phyloP scores from a whole-genome alignment of 2,113 vertebrate species.

The Rhagologus leucostigma region DNA sequence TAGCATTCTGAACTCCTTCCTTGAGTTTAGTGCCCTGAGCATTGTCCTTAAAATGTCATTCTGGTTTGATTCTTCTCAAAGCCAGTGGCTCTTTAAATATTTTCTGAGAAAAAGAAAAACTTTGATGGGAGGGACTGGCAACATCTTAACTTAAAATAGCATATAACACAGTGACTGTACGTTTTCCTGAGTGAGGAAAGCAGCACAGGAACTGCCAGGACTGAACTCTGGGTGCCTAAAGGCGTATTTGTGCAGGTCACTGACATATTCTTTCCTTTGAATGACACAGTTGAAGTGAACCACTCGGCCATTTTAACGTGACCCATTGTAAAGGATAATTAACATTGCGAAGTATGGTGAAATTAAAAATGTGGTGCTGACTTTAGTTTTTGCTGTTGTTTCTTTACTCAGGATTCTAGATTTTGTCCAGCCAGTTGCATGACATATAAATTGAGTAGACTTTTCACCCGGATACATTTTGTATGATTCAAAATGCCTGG shows the following conservation, averaged over 20 bases:
- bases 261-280: neutral
- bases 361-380: neutral
- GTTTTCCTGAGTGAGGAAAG: neutral
- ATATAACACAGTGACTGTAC: neutral
- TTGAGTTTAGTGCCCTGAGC: neutral
- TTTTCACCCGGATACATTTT: neutral
- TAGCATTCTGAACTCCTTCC: neutral
- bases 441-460: neutral
- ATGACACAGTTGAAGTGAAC: neutral
- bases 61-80: neutral
- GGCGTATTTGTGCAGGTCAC: neutral
- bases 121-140: neutral
- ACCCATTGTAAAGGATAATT: neutral
- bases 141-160: neutral
- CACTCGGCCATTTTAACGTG: rapidly evolving
- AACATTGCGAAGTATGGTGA: neutral
- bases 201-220: neutral
- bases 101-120: neutral
- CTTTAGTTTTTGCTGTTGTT: neutral
- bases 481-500: neutral
- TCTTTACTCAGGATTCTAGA: neutral
- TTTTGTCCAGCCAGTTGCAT: neutral
- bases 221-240: neutral
- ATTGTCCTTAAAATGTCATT: neutral
- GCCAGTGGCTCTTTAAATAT: neutral